These are phyloP conservation scores for Nylanderia fulva DNA, from an alignment of 1,140 invertebrate species.

Conservation along the genomic window DNA sequence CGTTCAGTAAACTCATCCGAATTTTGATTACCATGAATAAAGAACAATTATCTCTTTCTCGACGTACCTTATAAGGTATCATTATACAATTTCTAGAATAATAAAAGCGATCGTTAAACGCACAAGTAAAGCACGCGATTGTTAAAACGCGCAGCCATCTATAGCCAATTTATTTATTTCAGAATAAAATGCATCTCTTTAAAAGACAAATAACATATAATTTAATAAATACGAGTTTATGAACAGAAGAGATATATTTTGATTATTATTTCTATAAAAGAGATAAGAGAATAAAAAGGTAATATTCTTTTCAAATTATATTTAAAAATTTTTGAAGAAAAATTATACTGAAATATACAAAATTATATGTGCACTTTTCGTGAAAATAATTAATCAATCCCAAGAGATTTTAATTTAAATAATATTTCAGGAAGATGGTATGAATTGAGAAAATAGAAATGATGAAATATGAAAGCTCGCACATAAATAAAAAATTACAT, in stretches of 20 bases:
- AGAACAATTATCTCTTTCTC: slow-evolving; percentile 17
- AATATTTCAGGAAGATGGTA: not conserved
- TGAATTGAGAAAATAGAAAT: not conserved
- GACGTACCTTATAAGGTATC: not conserved
- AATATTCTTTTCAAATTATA: not conserved
- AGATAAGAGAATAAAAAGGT: too few species aligned
- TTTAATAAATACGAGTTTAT: not conserved
- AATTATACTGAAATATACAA: not conserved
- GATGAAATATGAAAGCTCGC: not conserved
- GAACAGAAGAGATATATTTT: not conserved
- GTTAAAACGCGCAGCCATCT: not conserved
- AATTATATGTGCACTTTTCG: not conserved
- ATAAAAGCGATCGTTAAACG: not conserved
- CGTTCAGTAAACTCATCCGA: not conserved
- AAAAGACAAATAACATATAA: not conserved
- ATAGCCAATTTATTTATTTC: not conserved
- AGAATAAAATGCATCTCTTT: not conserved
- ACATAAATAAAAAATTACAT: not conserved
- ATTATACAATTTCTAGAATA: not conserved
- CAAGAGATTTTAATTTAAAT: not conserved
- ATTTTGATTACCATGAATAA: not conserved
- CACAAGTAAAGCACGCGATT: not conserved
- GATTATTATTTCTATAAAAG: not conserved
- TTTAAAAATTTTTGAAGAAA: not conserved
- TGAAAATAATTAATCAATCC: slow-evolving; percentile 8